Evolutionary conservation across 2,113 vertebrate species (phyloP), one percentile per base, ranked within the genome.

Genomic region (Platysternon megacephalum): DNA sequence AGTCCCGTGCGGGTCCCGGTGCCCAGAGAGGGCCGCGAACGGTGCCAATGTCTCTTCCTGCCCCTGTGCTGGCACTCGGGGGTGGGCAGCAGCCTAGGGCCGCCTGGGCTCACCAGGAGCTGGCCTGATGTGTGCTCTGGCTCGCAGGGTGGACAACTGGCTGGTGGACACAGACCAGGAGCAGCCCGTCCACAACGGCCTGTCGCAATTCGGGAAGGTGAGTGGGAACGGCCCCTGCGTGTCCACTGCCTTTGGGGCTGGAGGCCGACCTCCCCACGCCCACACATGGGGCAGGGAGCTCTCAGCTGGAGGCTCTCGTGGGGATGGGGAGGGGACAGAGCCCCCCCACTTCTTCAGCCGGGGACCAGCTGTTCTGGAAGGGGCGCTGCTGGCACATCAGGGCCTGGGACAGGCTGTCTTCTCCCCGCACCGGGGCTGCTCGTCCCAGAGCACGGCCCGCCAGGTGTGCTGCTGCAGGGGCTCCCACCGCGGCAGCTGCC

Each of bases 121-220:
- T 12, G 11, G 6, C 8, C 17, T 44, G 52, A 72, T 13, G 52
- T 4, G 89, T 8, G n/a, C 42, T 12, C 22, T 2, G 0, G 32
- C 32, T 76, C 0, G 0, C 95, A 99, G 99, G 99, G 99, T 97
- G 0, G 99, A 99, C 96, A 99, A 99, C 97, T 99, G 99, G 99
- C 98, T 97, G 61, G 99, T 99, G 39, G 99, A 99, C 92, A 98
- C 91, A 0, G 92, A 85, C 4, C 82, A 90, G 0, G 98, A 99
- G 0, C 2, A 96, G 12, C 78, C 97, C 11, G 32, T 98, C 89
- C 98, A 99, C 84, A 80, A 98, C 0, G 99, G 99, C 29, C 97
- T 99, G 39, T 99, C 99, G 0, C 0, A 72, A 2, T 99, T 99
- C 51, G 99, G 99, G 91, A 97, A 99, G 99, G 99, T 99, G 93